These are phyloP conservation scores for Drosophila nebulosa DNA, from an alignment of 1,140 invertebrate genomes.

Conservation along the genomic window DNA sequence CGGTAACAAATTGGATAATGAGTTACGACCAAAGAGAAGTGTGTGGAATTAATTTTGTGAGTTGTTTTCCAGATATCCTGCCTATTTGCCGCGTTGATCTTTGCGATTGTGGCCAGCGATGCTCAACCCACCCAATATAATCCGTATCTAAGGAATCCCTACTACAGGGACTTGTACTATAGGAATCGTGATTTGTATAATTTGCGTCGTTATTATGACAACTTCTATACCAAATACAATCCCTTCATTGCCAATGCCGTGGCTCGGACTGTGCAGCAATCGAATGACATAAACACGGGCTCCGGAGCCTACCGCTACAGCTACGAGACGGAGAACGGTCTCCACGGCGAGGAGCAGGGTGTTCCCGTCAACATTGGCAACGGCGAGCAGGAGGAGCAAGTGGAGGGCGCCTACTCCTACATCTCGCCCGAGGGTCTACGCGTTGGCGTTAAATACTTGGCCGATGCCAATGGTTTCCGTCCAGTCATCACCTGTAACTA, in stretches of 20 bases:
- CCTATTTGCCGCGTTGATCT: slow-evolving; percentile 33
- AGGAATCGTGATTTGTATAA: slow-evolving; percentile 71
- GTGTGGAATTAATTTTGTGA: neutral
- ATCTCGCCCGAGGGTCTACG: slow-evolving; percentile 70
- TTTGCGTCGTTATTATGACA: slow-evolving; percentile 67
- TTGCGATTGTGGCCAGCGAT: slow-evolving; percentile 39
- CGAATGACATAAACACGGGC: slow-evolving; percentile 43
- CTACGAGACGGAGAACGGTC: slow-evolving; percentile 83
- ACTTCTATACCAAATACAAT: slow-evolving; percentile 72
- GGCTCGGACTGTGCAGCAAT: slow-evolving; percentile 57
- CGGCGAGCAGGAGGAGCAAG: slow-evolving; percentile 60
- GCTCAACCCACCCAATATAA: slow-evolving; percentile 51
- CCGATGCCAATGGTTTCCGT: slow-evolving; percentile 73
- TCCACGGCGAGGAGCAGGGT: slow-evolving; percentile 82
- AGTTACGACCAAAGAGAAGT: neutral
- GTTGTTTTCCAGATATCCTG: slow-evolving; percentile 32
- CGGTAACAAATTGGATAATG: slow-evolving; percentile 44
- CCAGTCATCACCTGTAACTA: slow-evolving; percentile 70
- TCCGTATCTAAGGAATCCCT: slow-evolving; percentile 54
- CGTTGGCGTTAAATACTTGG: slow-evolving; percentile 66
- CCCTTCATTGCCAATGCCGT: slow-evolving; percentile 54
- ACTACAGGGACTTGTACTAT: slow-evolving; percentile 63
- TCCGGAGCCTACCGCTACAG: slow-evolving; percentile 54
- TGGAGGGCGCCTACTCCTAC: slow-evolving; percentile 69
- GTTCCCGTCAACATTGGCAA: slow-evolving; percentile 75